These are phyloP conservation scores for Nerophis ophidion DNA, from an alignment of 2,113 vertebrate genomes.

Conservation along the genomic window DNA sequence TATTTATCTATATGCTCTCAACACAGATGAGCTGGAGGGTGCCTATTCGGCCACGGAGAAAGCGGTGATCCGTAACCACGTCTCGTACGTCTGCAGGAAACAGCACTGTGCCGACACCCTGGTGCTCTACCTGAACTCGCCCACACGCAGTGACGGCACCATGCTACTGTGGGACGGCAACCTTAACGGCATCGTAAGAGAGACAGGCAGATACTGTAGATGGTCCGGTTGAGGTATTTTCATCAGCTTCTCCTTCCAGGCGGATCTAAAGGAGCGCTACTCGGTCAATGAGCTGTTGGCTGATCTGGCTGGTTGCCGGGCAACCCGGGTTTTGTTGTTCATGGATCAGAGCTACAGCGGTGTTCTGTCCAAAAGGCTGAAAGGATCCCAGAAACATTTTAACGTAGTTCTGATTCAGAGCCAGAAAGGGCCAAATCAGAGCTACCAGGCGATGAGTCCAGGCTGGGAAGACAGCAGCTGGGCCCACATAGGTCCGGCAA, in stretches of 20 bases:
- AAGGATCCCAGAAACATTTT: conserved; percentile 67
- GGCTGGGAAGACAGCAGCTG: conserved; percentile 54
- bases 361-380: conserved; percentile 69
- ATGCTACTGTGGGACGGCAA: conserved; percentile 79
- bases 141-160: conserved; percentile 73
- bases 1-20: neutral
- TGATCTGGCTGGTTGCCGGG: conserved; percentile 69
- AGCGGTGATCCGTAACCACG: conserved; percentile 68
- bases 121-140: conserved; percentile 77
- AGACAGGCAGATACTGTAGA: neutral
- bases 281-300: conserved; percentile 54
- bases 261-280: conserved; percentile 64
- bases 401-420: conserved; percentile 72
- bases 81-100: conserved; percentile 76
- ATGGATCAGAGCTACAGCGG: conserved; percentile 77
- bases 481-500: conserved; percentile 53
- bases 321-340: conserved; percentile 71
- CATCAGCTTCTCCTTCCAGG: conserved; percentile 1
- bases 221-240: neutral
- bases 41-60: conserved; percentile 75
- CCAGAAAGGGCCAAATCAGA: conserved; percentile 33
- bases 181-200: conserved; percentile 73
- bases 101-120: conserved; percentile 75
- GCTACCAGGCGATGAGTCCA: conserved; percentile 14
- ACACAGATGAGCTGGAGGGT: conserved; percentile 63